Evolutionary conservation across 2,888 invertebrate species (phyloP), one percentile per base, ranked within the genome.

Genomic region (Hypselothyrea guttata): DNA sequence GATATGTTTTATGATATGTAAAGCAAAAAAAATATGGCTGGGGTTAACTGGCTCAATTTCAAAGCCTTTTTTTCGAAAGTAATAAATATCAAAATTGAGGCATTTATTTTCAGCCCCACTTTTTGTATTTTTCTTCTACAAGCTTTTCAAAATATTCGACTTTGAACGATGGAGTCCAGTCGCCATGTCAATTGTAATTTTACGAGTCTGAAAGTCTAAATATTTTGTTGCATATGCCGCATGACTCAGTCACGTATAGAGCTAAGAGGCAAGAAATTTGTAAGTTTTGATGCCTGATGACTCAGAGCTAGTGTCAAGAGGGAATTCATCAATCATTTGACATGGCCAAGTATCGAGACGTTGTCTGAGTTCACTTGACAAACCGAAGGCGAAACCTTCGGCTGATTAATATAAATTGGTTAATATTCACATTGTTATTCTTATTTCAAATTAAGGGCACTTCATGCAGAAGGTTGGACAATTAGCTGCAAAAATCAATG

Each of bases 1-100:
- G 82, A 81, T 73, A 76, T 81, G 62, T 57, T 67, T 78, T 84
- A 76, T 67, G 74, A n/a, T n/a, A n/a, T n/a, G n/a, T n/a, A n/a
- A n/a, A n/a, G n/a, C n/a, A n/a, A n/a, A n/a, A n/a, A n/a, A n/a
- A n/a, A n/a, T n/a, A n/a, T n/a, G n/a, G n/a, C n/a, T 22, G 22
- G 22, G 37, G n/a, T 44, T 46, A 37, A 15, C 56, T 62, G 58
- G 52, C 31, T 53, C 41, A 55, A 51, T 34, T 51, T 51, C 37
- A 59, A 45, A 54, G 57, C 35, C 44, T 41, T 54, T 75, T 49
- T 62, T 76, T 79, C 35, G 42, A 45, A 54, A 62, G 76, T 53
- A 35, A 75, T 76, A 60, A 83, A 75, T 53, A 30, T 35, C 44
- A 31, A 28, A 49, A 41, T 11, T 13, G 9, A 44, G 42, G 46